Evolutionary conservation across 1,140 invertebrate species (phyloP).

Genomic region (Monomorium pharaonis): DNA sequence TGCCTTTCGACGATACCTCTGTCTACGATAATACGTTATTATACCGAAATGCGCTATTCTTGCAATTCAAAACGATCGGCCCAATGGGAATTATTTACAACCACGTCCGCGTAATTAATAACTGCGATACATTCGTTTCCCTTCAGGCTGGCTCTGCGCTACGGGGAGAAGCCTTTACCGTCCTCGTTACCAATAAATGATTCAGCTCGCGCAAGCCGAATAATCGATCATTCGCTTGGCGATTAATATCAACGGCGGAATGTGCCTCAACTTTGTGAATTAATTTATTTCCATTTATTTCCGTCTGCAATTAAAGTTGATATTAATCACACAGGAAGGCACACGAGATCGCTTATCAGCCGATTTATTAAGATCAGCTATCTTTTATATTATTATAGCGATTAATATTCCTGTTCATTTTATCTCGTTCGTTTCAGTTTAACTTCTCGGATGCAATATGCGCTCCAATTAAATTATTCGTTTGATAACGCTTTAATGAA

Average conservation of each 20-base stretch:
- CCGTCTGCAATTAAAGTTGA: conserved; percentile 31
- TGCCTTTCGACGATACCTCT: background rate
- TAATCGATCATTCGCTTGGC: conserved; percentile 24
- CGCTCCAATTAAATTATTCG: background rate
- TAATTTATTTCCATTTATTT: conserved; percentile 33
- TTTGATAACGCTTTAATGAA: background rate
- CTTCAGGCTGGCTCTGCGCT: background rate
- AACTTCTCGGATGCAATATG: background rate
- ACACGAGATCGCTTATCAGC: background rate
- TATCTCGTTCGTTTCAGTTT: background rate
- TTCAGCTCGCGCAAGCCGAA: conserved; percentile 5
- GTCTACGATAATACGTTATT: conserved; percentile 12
- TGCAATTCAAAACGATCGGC: conserved; percentile 29
- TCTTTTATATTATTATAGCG: background rate
- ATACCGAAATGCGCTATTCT: conserved; percentile 19
- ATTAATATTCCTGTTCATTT: background rate
- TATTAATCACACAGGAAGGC: background rate
- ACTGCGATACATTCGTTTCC: conserved; percentile 10
- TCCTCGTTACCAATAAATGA: conserved; percentile 39
- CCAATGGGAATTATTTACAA: conserved; percentile 38
- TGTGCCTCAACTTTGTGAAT: background rate
- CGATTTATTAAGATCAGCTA: background rate
- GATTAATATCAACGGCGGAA: conserved; percentile 18
- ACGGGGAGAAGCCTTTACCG: conserved; percentile 14
- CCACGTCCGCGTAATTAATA: conserved; percentile 41